Base-by-base conservation (phyloP, 2,797 vertebrate genomes). In the Sternotherus odoratus region DNA sequence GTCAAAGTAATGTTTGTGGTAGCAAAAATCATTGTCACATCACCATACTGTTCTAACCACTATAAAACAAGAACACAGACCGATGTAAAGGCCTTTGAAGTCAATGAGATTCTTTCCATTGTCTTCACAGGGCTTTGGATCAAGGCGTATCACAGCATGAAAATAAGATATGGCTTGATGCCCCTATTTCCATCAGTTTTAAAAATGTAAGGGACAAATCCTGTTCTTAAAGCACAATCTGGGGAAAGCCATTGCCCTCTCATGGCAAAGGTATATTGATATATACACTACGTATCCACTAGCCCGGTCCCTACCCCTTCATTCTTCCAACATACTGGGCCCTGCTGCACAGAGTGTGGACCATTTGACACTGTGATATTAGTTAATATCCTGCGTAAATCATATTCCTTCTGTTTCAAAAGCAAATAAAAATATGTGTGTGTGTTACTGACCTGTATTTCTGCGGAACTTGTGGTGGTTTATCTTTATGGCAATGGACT, bases 351-450 rank as follows among this genome's bases (percentile, higher is more conserved):
- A 75, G 24, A 85, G 79, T 33, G 46, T 1, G 0, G 50, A 39
- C 56, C 57, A 1, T n/a, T 7, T 12, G 77, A 8, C 57, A 5
- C 89, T 97, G 94, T 95, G 95, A 97, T 97, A 98, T 97, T 91
- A 96, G 96, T 96, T 97, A 97, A 97, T 96, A 97, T 97, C 97
- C 91, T 72, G 91, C 97, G 98, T 98, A 98, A 98, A 98, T 98
- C 98, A 98, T 98, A 98, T 91, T 90, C 97, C 94, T 87, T 97
- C 96, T 97, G 95, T 91, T 98, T 97, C 92, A 97, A 98, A 97
- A 97, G 98, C 97, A 98, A 98, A 97, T 96, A 97, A 98, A 96
- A 98, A 98, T 97, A 98, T 96, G 96, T 97, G 96, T 89, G 92
- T 97, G 56, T 49, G 74, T 95, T 96, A 92, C 97, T 98, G 97